Conservation (phyloP, 2,113 vertebrate genomes). For the Otis tarda region DNA sequence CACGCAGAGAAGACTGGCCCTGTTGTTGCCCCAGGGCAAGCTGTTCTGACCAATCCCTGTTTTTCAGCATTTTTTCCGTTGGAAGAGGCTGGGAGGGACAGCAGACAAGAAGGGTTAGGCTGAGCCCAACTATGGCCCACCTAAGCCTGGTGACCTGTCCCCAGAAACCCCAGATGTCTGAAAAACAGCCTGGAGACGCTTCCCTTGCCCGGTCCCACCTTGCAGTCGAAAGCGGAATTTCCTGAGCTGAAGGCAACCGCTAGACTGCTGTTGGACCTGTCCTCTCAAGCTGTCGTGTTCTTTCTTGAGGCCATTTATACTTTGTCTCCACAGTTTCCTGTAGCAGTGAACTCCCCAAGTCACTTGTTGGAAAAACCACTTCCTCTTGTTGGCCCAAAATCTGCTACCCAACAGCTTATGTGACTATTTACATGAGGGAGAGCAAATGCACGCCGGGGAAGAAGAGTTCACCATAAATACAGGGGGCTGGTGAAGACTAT, state of each 20-base stretch:
- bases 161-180: neutral
- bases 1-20: neutral
- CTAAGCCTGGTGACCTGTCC: neutral
- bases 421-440: neutral
- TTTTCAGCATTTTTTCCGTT: neutral
- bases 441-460: neutral
- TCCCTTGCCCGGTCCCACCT: neutral
- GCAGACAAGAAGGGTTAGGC: rapidly evolving
- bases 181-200: neutral
- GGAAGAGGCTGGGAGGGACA: neutral
- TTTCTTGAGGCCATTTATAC: neutral
- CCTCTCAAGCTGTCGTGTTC: neutral
- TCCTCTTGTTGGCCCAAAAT: slow-evolving; percentile 6
- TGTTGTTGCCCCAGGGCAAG: neutral
- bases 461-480: neutral
- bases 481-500: neutral
- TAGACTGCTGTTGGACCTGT: neutral
- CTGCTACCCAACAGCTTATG: neutral
- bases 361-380: neutral
- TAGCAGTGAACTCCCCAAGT: neutral
- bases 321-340: neutral
- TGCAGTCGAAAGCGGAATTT: neutral
- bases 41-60: neutral
- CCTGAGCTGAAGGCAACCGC: neutral
- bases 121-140: neutral